phyloP scores from a whole-genome alignment of 1,140 invertebrate genomes.

The Diorhabda sublineata region DNA sequence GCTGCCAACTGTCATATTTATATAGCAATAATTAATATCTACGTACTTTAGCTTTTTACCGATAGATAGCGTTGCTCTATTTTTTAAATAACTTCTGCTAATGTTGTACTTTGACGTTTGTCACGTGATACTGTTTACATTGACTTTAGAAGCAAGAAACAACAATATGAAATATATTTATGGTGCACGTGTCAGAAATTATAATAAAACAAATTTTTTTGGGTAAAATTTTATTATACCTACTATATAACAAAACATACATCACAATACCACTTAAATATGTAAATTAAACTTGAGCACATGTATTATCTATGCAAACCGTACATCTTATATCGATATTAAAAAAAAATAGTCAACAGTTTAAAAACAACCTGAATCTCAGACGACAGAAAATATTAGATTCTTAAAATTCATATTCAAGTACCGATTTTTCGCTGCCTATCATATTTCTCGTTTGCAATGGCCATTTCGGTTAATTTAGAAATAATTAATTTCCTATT shows the following conservation, averaged over 20 bases:
- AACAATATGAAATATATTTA: too few relatives aligned
- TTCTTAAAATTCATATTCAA: background rate
- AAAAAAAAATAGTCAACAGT: background rate
- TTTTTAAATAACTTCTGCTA: too few relatives aligned
- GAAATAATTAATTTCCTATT: background rate
- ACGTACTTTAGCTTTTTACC: too few relatives aligned
- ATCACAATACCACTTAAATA: conserved; percentile 33
- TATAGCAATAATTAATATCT: too few relatives aligned
- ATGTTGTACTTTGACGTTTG: too few relatives aligned
- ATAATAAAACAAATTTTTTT: too few relatives aligned
- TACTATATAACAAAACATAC: conserved; percentile 28
- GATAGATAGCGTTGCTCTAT: too few relatives aligned
- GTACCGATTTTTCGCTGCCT: background rate
- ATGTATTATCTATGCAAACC: conserved; percentile 5
- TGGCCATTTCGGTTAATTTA: background rate
- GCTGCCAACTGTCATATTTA: too few relatives aligned
- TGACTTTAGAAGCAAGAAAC: too few relatives aligned
- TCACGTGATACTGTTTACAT: too few relatives aligned
- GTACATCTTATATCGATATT: background rate
- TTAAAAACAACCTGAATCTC: background rate
- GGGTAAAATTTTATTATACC: background rate
- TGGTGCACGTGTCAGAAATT: too few relatives aligned
- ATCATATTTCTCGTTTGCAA: background rate
- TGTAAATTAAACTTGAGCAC: conserved; percentile 29
- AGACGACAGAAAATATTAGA: background rate